These are phyloP conservation scores for Lasius platythorax DNA, from an alignment of 2,888 invertebrate species.

Conservation along the genomic window DNA sequence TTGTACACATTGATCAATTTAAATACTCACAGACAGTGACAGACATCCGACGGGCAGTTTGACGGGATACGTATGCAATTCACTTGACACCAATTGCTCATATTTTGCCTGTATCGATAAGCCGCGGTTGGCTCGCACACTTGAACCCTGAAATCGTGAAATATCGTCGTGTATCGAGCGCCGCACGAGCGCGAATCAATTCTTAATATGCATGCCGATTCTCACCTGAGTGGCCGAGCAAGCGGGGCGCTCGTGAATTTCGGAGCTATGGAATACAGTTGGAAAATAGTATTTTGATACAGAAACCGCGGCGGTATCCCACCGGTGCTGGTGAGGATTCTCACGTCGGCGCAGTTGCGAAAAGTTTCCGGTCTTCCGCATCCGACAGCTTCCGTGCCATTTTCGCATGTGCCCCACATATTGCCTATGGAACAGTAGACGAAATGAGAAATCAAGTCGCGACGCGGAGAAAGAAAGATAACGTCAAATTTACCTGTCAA, in stretches of 20 bases:
- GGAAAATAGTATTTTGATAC: constrained; percentile 90
- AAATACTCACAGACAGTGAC: constrained; percentile 93
- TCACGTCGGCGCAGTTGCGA: constrained; percentile 96
- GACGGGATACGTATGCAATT: constrained; percentile 96
- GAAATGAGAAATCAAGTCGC: neutral
- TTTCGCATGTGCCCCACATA: constrained; percentile 95
- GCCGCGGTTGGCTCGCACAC: constrained; percentile 91
- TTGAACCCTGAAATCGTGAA: constrained; percentile 89
- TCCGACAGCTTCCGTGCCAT: constrained; percentile 95
- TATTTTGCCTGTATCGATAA: constrained; percentile 91
- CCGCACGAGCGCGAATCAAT: neutral
- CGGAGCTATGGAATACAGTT: constrained; percentile 89
- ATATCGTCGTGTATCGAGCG: neutral
- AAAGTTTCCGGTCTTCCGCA: constrained; percentile 97
- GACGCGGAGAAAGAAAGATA: neutral
- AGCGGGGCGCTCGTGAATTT: constrained; percentile 27
- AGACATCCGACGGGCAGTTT: constrained; percentile 92
- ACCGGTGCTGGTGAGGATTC: constrained; percentile 92
- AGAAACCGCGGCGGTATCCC: constrained; percentile 91
- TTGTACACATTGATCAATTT: neutral
- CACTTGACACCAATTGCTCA: constrained; percentile 93
- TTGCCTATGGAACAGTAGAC: constrained; percentile 88
- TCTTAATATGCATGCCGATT: constrained; percentile 23
- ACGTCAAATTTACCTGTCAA: constrained; percentile 89
- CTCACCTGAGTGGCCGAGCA: constrained; percentile 74